Conservation (phyloP, 2,797 vertebrate species). For the Sphenopsis melanotis region DNA sequence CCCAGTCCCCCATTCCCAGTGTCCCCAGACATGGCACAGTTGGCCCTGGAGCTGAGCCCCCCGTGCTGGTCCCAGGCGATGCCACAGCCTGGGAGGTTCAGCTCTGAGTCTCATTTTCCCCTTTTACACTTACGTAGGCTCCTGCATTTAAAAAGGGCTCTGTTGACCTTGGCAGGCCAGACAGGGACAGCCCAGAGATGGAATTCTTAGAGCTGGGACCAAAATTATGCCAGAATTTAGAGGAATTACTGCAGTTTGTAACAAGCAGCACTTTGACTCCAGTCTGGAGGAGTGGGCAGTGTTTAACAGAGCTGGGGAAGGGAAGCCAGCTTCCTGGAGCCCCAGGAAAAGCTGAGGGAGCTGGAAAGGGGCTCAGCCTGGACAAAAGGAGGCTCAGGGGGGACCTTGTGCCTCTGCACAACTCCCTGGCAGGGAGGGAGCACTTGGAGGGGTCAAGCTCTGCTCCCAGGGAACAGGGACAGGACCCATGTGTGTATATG, state of each 20-base stretch:
- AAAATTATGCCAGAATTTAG: not conserved
- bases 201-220: not conserved
- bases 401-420: not conserved
- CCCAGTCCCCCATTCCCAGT: not conserved
- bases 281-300: not conserved
- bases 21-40: not conserved
- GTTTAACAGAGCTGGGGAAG: not conserved
- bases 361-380: not conserved
- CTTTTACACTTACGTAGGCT: not conserved
- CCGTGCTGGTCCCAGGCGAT: not conserved
- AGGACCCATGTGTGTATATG: not conserved
- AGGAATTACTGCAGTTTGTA: not conserved
- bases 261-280: not conserved
- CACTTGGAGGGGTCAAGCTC: fast-evolving
- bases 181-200: not conserved
- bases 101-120: not conserved
- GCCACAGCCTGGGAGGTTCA: slow-evolving; percentile 20
- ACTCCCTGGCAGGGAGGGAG: not conserved
- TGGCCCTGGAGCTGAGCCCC: not conserved
- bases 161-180: slow-evolving; percentile 40
- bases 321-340: not conserved
- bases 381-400: not conserved
- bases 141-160: not conserved
- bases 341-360: not conserved
- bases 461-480: not conserved